These are phyloP conservation scores for Acleris sparsana DNA, from an alignment of 2,888 invertebrate species.

Conservation along the genomic window DNA sequence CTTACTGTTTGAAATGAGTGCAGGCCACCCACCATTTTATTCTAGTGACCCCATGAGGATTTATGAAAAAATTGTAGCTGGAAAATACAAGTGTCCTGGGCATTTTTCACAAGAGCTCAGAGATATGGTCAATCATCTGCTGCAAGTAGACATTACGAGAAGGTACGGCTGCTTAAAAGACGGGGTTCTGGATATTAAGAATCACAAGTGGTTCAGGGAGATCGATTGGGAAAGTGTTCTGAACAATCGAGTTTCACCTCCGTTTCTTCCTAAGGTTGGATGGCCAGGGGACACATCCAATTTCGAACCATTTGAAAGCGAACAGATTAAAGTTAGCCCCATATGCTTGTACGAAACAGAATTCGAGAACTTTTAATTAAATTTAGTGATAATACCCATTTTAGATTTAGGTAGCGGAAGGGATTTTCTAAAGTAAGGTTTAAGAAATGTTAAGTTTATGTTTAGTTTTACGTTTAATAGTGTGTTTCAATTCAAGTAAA, in stretches of 20 bases:
- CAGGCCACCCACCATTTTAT: slow-evolving; percentile 97
- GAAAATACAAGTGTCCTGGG: slow-evolving; percentile 92
- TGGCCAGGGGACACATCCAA: slow-evolving; percentile 87
- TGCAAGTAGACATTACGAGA: slow-evolving; percentile 83
- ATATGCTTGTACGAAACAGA: slow-evolving; percentile 84
- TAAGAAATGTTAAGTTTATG: slow-evolving; percentile 24
- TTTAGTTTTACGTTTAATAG: slow-evolving; percentile 22
- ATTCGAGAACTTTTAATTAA: slow-evolving; percentile 86
- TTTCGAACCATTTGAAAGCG: slow-evolving; percentile 86
- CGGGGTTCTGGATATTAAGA: slow-evolving; percentile 95
- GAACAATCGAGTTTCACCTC: slow-evolving; percentile 87
- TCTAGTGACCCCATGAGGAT: slow-evolving; percentile 96
- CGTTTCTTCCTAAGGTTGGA: slow-evolving; percentile 85
- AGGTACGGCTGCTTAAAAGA: slow-evolving; percentile 95
- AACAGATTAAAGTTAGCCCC: slow-evolving; percentile 77
- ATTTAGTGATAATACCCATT: slow-evolving; percentile 21
- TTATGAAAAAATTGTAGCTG: slow-evolving; percentile 96
- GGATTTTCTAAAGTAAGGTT: slow-evolving; percentile 9
- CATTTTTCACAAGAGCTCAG: slow-evolving; percentile 92
- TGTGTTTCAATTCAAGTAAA: not conserved
- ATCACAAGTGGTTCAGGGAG: slow-evolving; percentile 94
- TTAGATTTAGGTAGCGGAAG: slow-evolving; percentile 21
- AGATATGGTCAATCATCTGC: slow-evolving; percentile 90
- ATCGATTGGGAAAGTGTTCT: slow-evolving; percentile 95
- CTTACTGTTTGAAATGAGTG: slow-evolving; percentile 93